Conservation (phyloP, 2,888 invertebrate genomes). For the Deilephila porcellus region DNA sequence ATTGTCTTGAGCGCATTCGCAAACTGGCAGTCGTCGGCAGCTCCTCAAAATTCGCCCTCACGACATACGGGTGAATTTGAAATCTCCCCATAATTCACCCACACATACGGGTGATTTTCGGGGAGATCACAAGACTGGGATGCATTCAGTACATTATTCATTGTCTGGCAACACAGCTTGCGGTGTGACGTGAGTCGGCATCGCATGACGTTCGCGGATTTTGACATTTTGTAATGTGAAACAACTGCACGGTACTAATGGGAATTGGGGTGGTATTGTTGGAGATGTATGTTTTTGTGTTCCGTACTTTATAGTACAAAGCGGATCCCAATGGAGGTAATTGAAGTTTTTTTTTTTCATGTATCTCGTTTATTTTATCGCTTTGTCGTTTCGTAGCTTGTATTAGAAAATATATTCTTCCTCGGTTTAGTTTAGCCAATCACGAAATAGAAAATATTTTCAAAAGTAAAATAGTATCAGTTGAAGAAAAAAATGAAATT, state of each 20-base stretch:
- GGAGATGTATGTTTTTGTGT: not conserved
- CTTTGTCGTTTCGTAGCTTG: too few species aligned
- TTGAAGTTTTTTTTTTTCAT: too few species aligned
- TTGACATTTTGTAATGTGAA: not conserved
- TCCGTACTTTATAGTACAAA: not conserved
- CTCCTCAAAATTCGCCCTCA: not conserved
- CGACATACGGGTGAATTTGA: not conserved
- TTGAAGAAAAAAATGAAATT: too few species aligned
- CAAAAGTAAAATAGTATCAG: too few species aligned
- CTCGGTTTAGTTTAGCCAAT: too few species aligned
- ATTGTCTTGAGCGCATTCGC: conserved; percentile 18
- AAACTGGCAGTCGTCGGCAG: not conserved
- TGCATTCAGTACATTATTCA: conserved; percentile 16
- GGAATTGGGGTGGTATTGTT: not conserved
- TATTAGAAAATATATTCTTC: too few species aligned
- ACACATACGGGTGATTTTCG: too few species aligned
- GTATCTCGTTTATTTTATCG: too few species aligned
- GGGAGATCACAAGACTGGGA: not conserved
- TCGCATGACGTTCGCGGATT: conserved; percentile 1
- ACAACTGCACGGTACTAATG: not conserved
- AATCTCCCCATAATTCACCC: too few species aligned
- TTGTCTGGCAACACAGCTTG: conserved; percentile 1
- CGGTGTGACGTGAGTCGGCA: not conserved
- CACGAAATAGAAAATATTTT: too few species aligned
- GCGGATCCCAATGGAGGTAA: too few species aligned